These are phyloP conservation scores for Abrostola tripartita DNA, from an alignment of 2,888 invertebrate genomes.

Conservation along the genomic window DNA sequence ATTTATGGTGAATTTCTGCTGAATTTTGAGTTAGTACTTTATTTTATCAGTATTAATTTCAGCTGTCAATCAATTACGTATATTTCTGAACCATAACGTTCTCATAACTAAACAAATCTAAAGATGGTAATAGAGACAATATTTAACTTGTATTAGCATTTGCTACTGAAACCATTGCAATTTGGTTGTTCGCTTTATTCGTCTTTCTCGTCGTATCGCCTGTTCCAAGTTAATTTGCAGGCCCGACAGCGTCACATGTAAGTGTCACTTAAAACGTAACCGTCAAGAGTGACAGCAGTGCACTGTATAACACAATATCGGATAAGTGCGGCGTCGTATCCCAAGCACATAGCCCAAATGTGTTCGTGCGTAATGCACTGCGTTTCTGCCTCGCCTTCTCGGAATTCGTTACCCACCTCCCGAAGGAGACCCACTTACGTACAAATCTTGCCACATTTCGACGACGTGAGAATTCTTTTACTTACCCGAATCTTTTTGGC, in stretches of 20 bases:
- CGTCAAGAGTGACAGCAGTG: constrained; percentile 32
- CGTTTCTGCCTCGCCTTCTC: constrained; percentile 61
- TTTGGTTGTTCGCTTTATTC: too few relatives aligned
- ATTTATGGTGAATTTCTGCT: too few relatives aligned
- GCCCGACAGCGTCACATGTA: constrained; percentile 40
- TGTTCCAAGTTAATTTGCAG: too few relatives aligned
- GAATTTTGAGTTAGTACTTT: too few relatives aligned
- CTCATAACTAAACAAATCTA: too few relatives aligned
- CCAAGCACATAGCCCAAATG: constrained; percentile 53
- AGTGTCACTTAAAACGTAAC: constrained; percentile 46
- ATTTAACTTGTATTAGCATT: too few relatives aligned
- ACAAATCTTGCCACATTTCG: constrained; percentile 72
- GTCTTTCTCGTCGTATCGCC: too few relatives aligned
- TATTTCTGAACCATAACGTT: too few relatives aligned
- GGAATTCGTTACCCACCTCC: constrained; percentile 63
- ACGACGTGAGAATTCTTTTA: constrained; percentile 68
- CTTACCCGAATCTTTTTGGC: constrained; percentile 68
- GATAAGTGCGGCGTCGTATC: constrained; percentile 44
- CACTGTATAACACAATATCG: constrained; percentile 32
- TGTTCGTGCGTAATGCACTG: constrained; percentile 58
- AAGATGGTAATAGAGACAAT: too few relatives aligned
- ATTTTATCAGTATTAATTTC: too few relatives aligned
- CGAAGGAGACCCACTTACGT: constrained; percentile 66
- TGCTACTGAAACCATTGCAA: too few relatives aligned
- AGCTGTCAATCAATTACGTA: too few relatives aligned